phyloP scores from a whole-genome alignment of 2,113 vertebrate species.

The Paramormyrops kingsleyae region DNA sequence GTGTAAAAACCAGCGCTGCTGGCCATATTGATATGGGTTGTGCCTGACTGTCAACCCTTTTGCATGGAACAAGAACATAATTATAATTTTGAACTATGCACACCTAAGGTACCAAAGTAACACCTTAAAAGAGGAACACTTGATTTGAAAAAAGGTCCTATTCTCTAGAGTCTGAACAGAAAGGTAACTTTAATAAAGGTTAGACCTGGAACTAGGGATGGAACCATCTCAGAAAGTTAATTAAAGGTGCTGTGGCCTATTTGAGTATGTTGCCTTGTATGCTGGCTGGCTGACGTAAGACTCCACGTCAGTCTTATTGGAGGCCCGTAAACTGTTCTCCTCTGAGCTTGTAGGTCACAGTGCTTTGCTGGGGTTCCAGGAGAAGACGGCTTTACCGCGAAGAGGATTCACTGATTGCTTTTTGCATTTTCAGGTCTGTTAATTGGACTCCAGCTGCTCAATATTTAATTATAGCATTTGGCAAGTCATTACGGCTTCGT shows the following conservation, averaged over 20 bases:
- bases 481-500: constrained; percentile 8
- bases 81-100: background rate
- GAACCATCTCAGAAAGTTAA: background rate
- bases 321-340: background rate
- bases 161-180: background rate
- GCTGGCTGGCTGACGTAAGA: background rate
- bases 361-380: constrained; percentile 2
- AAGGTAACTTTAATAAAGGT: background rate
- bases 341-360: background rate
- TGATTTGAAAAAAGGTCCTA: background rate
- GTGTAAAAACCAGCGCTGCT: background rate
- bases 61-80: background rate
- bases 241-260: background rate
- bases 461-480: constrained; percentile 29
- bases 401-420: background rate
- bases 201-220: background rate
- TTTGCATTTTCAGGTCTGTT: constrained; percentile 10
- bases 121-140: background rate
- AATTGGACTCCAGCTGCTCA: constrained; percentile 20
- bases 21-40: background rate
- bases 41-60: background rate
- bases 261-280: background rate
- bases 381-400: background rate
- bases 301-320: background rate
- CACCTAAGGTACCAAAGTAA: background rate